Conservation (phyloP, 2,113 vertebrate species). For the Tautogolabrus adspersus region DNA sequence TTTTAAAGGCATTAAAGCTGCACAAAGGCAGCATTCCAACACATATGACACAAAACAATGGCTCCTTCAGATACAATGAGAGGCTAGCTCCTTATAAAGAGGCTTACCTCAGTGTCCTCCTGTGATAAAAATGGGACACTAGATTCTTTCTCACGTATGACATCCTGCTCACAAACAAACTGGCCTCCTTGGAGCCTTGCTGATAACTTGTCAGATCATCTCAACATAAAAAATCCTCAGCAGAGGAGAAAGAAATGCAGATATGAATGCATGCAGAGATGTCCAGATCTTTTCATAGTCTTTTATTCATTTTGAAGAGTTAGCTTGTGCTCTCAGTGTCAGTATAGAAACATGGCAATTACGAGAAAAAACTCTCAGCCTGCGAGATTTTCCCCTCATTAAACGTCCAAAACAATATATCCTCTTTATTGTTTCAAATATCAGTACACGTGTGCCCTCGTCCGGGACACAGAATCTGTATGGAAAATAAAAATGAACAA, state of each 20-base stretch:
- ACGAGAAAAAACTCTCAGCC: conserved; percentile 86
- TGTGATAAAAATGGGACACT: background rate
- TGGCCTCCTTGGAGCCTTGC: background rate
- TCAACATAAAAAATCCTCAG: conserved; percentile 5
- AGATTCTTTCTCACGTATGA: background rate
- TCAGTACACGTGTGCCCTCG: conserved; percentile 70
- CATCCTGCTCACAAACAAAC: background rate
- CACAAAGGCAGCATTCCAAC: background rate
- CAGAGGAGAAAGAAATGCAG: conserved; percentile 24
- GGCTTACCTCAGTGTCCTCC: background rate
- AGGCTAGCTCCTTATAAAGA: background rate
- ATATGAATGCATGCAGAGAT: conserved; percentile 65
- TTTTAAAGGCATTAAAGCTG: background rate
- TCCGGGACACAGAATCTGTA: conserved; percentile 52
- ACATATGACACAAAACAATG: background rate
- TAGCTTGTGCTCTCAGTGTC: conserved; percentile 44
- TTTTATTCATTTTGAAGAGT: conserved; percentile 68
- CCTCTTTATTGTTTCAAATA: conserved; percentile 66
- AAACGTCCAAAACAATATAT: conserved; percentile 66
- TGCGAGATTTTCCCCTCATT: conserved; percentile 84
- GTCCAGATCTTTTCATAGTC: conserved; percentile 50
- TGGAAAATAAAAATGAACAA: conserved; percentile 65
- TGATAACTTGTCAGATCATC: background rate
- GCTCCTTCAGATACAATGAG: background rate
- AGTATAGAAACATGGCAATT: conserved; percentile 79